Percentiles rank a stretch among this genome's conserved stretches.
Evolutionary conservation across 2,888 invertebrate species (phyloP).

Genomic region (Drosophila prolongata): DNA sequence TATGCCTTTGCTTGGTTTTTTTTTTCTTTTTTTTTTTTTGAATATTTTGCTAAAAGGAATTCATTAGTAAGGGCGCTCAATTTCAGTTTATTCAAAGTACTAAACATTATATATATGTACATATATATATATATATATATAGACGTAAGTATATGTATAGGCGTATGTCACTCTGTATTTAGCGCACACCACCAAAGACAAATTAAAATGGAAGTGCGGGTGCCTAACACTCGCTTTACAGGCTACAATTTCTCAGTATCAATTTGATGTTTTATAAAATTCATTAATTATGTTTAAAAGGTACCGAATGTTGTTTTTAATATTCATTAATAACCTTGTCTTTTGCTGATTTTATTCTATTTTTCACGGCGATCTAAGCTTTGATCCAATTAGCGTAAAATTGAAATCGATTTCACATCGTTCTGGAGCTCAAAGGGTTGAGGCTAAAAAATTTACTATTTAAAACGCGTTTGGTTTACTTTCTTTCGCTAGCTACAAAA

Average conservation of each 20-base stretch:
- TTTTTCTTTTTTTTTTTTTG: slow-evolving; percentile 47
- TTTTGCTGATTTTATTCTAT: slow-evolving; percentile 17
- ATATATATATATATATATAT: slow-evolving; percentile 26
- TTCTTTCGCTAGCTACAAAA: slow-evolving; percentile 68
- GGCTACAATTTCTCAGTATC: slow-evolving; percentile 65
- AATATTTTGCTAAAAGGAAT: slow-evolving; percentile 84
- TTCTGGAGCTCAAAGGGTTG: slow-evolving; percentile 12
- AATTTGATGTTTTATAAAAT: slow-evolving; percentile 63
- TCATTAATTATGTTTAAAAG: slow-evolving; percentile 70
- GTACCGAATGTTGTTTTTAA: slow-evolving; percentile 77
- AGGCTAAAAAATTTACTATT: slow-evolving; percentile 74
- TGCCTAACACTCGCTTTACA: slow-evolving; percentile 56
- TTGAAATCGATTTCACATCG: slow-evolving; percentile 44
- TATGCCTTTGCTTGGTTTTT: slow-evolving; percentile 63
- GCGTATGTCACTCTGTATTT: slow-evolving; percentile 21
- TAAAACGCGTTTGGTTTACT: slow-evolving; percentile 63
- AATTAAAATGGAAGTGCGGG: slow-evolving; percentile 73
- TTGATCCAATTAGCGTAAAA: slow-evolving; percentile 62
- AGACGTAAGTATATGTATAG: slow-evolving; percentile 36
- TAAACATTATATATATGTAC: slow-evolving; percentile 52
- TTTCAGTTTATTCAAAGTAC: slow-evolving; percentile 68
- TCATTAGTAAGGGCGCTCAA: slow-evolving; percentile 79
- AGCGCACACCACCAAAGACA: slow-evolving; percentile 27
- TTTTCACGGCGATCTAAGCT: slow-evolving; percentile 42
- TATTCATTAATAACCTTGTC: slow-evolving; percentile 63